Conservation (phyloP, 2,888 invertebrate genomes). For the Hanleya hanleyi region DNA sequence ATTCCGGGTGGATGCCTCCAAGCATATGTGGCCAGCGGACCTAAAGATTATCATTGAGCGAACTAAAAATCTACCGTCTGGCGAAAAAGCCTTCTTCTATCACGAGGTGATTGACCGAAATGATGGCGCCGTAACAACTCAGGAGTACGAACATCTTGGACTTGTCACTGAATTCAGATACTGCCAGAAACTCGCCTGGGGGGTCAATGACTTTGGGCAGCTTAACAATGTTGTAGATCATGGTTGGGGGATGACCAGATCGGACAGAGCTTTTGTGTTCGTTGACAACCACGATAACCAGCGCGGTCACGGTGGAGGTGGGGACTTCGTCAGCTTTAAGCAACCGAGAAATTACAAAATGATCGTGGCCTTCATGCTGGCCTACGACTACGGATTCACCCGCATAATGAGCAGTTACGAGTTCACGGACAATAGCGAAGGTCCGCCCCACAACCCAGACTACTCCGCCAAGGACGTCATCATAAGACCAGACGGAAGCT, state of each 20-base stretch:
- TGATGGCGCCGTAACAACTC: slow-evolving; percentile 36
- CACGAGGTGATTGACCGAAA: slow-evolving; percentile 44
- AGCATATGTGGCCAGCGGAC: slow-evolving; percentile 48
- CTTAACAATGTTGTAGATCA: background rate
- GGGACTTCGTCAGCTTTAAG: background rate
- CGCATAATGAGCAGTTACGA: slow-evolving; percentile 90
- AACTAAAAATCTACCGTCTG: slow-evolving; percentile 17
- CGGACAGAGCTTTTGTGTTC: slow-evolving; percentile 80
- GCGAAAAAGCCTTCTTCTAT: slow-evolving; percentile 35
- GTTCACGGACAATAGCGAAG: slow-evolving; percentile 71
- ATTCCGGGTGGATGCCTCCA: slow-evolving; percentile 40
- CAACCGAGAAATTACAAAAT: slow-evolving; percentile 61
- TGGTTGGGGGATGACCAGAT: slow-evolving; percentile 34
- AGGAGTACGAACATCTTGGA: slow-evolving; percentile 42
- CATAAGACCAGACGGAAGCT: slow-evolving; percentile 56
- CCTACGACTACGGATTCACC: slow-evolving; percentile 77
- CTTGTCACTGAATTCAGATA: slow-evolving; percentile 85
- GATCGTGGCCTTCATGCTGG: slow-evolving; percentile 90
- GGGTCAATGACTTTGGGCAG: background rate
- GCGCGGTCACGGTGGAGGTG: too few relatives aligned
- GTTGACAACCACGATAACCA: slow-evolving; percentile 94
- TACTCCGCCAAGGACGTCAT: slow-evolving; percentile 62
- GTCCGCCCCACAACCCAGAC: slow-evolving; percentile 52
- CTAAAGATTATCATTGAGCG: slow-evolving; percentile 26
- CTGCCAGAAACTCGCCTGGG: slow-evolving; percentile 64